Base-by-base conservation (phyloP, 1,140 invertebrate species). In the Leptinotarsa defecta region DNA sequence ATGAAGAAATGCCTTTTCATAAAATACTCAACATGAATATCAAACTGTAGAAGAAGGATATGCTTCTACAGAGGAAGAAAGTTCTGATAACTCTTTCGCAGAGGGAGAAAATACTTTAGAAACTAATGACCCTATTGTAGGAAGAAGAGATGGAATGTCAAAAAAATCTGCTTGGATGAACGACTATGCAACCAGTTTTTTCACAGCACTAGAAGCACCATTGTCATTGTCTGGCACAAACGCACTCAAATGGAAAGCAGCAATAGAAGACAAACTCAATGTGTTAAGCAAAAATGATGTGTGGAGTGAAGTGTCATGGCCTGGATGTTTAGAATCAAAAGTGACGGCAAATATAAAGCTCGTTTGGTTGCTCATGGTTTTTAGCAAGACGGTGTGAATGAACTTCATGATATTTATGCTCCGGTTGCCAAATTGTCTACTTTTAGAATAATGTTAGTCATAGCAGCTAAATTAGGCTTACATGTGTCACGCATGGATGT, bases 271-370 rank as follows among this genome's bases (percentile, higher is more conserved):
- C 49, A 65, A 78, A 74, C 8, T 77, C 3, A 62, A 20, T 68
- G 69, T 48, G 13, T 43, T 76, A 19, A 22, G 63, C 49, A 67
- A 73, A 73, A 78, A 78, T 73, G n/a, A 76, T 64, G 76, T 69
- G 49, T 75, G 73, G 74, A 49, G 13, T 19, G 48, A 48, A 48
- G 34, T 15, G 17, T 57, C 49, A n/a, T 57, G 49, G 49, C 49
- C 49, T 13, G 43, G 68, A 48, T 70, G 3, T 70, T 48, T 6
- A 52, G 52, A 52, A 4, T 19, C 13, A 70, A 70, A 43, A 48
- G 19, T 8, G 48, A 70, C n/a, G 4, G 52, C 6, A 8, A 57
- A 57, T 57, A 15, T n/a, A 57, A 57, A 57, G 49, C 49, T 15
- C 13, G 0, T 15, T 48, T 69, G 20, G 63, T 65, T 13, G 63